Conservation (phyloP, 1,140 invertebrate genomes). For the Dreissena rostriformis region DNA sequence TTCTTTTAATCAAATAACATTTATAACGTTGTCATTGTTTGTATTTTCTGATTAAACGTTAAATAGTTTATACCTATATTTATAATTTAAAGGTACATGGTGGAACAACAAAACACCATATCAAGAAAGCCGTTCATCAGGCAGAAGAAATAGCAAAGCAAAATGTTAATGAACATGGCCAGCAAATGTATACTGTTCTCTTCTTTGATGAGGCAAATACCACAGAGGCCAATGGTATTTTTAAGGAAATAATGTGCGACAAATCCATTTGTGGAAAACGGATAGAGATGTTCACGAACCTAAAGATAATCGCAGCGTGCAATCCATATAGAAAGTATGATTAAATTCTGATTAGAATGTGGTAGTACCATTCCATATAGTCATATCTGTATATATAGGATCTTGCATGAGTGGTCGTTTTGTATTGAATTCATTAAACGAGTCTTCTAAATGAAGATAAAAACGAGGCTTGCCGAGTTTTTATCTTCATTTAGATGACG, state of each 20-base stretch:
- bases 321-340: slow-evolving; percentile 76
- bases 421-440: too few relatives aligned
- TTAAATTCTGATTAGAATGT: too few relatives aligned
- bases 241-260: slow-evolving; percentile 80
- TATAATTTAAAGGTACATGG: slow-evolving; percentile 73
- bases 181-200: slow-evolving; percentile 70
- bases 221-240: slow-evolving; percentile 75
- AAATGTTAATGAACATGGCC: slow-evolving; percentile 50
- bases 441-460: too few relatives aligned
- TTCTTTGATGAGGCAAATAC: slow-evolving; percentile 80
- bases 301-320: slow-evolving; percentile 75
- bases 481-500: too few relatives aligned
- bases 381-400: too few relatives aligned
- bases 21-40: too few relatives aligned
- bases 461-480: too few relatives aligned
- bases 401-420: too few relatives aligned
- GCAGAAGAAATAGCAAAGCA: slow-evolving; percentile 62
- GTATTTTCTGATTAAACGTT: too few relatives aligned
- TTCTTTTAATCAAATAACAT: too few relatives aligned
- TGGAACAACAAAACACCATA: slow-evolving; percentile 70
- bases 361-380: too few relatives aligned
- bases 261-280: slow-evolving; percentile 63
- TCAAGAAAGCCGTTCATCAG: slow-evolving; percentile 64
- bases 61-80: too few relatives aligned
- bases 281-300: slow-evolving; percentile 51